These are phyloP conservation scores for Microcebus murinus DNA, from an alignment of 2,113 vertebrate genomes.

Conservation along the genomic window DNA sequence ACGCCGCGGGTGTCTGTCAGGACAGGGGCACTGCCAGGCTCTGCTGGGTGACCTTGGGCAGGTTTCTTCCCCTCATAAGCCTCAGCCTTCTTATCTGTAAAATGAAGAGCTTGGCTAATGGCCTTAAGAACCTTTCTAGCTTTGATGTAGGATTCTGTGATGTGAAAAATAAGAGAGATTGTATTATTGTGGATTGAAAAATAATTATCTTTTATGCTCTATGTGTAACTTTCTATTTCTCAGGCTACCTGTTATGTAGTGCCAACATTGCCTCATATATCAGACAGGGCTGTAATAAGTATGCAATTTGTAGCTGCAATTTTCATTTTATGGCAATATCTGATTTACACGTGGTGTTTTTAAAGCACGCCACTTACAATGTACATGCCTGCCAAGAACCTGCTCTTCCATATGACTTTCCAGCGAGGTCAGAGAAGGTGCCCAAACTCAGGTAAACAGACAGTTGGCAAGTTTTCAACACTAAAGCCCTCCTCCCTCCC, in stretches of 20 bases:
- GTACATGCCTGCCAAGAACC: constrained; percentile 45
- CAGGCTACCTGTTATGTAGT: constrained; percentile 43
- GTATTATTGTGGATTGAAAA: constrained; percentile 54
- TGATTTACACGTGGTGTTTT: constrained; percentile 74
- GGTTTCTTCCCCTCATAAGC: background rate
- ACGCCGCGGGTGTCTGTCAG: accelerated
- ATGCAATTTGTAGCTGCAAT: constrained; percentile 72
- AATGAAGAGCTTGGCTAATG: background rate
- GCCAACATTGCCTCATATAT: constrained; percentile 53
- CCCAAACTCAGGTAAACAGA: constrained; percentile 40
- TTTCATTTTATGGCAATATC: constrained; percentile 73
- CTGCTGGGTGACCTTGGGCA: background rate
- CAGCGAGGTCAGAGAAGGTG: constrained; percentile 61
- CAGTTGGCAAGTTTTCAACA: background rate
- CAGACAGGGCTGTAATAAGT: constrained; percentile 66
- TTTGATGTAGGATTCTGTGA: constrained; percentile 34
- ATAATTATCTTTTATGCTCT: constrained; percentile 68
- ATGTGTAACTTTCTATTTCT: constrained; percentile 52
- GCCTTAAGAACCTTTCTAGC: background rate
- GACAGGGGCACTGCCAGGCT: background rate
- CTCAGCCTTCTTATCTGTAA: background rate
- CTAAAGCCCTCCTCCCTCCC: background rate
- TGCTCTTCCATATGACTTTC: constrained; percentile 63
- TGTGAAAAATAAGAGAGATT: constrained; percentile 56
- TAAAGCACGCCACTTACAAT: constrained; percentile 65